These are phyloP conservation scores for Acrobeloides nanus DNA, from an alignment of 2,888 invertebrate genomes.

Conservation along the genomic window DNA sequence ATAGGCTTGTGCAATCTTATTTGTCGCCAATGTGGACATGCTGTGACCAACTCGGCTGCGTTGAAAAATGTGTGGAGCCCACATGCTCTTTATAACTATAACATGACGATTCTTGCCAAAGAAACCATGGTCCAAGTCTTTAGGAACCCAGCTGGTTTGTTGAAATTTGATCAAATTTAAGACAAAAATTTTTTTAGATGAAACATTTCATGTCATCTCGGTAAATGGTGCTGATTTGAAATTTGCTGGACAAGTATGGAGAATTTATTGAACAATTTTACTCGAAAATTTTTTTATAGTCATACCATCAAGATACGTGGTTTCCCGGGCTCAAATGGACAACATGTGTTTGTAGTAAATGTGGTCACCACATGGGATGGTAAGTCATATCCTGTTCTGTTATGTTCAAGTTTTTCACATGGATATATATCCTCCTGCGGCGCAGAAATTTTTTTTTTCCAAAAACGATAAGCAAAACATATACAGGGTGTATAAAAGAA, in stretches of 20 bases:
- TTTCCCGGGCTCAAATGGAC: slow-evolving; percentile 4
- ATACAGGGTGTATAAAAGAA: no score
- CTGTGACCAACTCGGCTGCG: slow-evolving; percentile 10
- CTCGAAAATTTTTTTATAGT: no score
- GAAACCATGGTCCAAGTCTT: slow-evolving; percentile 17
- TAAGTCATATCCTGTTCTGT: no score
- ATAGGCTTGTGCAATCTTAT: no score
- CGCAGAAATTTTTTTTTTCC: no score
- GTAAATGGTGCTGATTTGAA: slow-evolving; percentile 13
- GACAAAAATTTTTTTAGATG: no score
- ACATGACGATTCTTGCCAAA: slow-evolving; percentile 14
- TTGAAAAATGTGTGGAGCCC: slow-evolving; percentile 14
- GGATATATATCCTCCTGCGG: no score
- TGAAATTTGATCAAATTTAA: no score
- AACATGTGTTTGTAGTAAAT: slow-evolving; percentile 11
- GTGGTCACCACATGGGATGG: slow-evolving; percentile 16
- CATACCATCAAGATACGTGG: slow-evolving; percentile 16
- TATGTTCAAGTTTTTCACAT: no score
- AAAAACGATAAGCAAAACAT: no score
- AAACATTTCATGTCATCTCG: slow-evolving; percentile 15
- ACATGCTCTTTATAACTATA: slow-evolving; percentile 11
- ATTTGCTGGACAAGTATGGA: slow-evolving; percentile 15
- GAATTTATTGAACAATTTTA: no score
- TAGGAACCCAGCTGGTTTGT: slow-evolving; percentile 11
- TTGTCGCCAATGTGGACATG: slow-evolving; percentile 14